phyloP scores from a whole-genome alignment of 2,888 invertebrate genomes.

The Ennomos erosarius region DNA sequence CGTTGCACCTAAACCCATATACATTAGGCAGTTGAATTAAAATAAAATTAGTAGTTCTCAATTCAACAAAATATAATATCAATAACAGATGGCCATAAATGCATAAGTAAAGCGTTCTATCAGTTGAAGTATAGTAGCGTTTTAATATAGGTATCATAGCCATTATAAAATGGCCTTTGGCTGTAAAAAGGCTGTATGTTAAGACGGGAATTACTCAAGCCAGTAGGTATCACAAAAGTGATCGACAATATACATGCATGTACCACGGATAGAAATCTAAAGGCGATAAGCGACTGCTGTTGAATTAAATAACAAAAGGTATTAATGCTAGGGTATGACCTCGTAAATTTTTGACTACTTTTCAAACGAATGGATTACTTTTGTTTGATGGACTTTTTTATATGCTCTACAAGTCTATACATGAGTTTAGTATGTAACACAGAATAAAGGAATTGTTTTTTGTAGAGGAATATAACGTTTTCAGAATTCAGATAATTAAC shows the following conservation, averaged over 20 bases:
- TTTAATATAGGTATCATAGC: constrained; percentile 16
- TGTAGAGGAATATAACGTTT: no score
- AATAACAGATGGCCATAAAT: no score
- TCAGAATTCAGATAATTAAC: no score
- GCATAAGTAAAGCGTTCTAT: neutral
- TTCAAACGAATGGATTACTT: constrained; percentile 2
- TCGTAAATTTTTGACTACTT: constrained; percentile 24
- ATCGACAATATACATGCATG: constrained; percentile 24
- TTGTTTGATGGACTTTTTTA: constrained; percentile 6
- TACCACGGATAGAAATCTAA: constrained; percentile 26
- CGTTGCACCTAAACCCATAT: no score
- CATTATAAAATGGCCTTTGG: constrained; percentile 12
- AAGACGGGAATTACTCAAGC: constrained; percentile 9
- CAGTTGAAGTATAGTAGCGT: constrained; percentile 6
- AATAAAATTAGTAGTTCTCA: no score
- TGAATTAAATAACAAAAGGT: constrained; percentile 32
- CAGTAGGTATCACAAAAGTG: constrained; percentile 17
- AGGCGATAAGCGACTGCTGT: constrained; percentile 30
- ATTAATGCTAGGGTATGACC: constrained; percentile 28
- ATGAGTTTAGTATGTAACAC: no score
- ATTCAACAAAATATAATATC: no score
- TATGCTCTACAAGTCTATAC: no score
- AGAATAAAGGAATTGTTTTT: no score
- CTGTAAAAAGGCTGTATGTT: constrained; percentile 15
- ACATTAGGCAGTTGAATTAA: no score